A percentile compares a stretch with the other conserved stretches of the same genome.
Evolutionary conservation across 2,888 invertebrate genomes (phyloP).

Genomic region (Ochlodes sylvanus): DNA sequence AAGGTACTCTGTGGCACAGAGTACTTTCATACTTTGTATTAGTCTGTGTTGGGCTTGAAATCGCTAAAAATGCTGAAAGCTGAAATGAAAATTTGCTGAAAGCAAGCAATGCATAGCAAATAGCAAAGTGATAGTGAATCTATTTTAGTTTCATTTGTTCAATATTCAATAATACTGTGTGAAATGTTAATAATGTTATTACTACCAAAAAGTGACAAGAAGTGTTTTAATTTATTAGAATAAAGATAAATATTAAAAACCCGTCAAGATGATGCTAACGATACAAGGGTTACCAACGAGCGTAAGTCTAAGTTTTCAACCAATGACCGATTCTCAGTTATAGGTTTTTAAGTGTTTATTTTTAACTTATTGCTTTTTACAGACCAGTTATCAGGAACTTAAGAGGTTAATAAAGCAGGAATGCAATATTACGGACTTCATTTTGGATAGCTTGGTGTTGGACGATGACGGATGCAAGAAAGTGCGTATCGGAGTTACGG

Average conservation of each 20-base stretch:
- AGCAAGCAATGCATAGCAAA: too few relatives aligned
- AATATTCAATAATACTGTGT: neutral
- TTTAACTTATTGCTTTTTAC: slow-evolving; percentile 38
- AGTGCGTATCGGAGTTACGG: slow-evolving; percentile 67
- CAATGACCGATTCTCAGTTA: neutral
- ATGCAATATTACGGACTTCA: slow-evolving; percentile 69
- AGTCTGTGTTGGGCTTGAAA: too few relatives aligned
- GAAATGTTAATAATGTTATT: slow-evolving; percentile 16
- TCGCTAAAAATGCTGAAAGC: too few relatives aligned
- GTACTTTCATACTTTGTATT: too few relatives aligned
- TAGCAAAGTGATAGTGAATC: neutral
- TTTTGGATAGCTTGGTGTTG: slow-evolving; percentile 63
- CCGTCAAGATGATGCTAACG: slow-evolving; percentile 71
- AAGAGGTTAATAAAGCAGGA: slow-evolving; percentile 66
- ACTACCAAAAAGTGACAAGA: neutral
- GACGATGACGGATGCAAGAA: slow-evolving; percentile 64
- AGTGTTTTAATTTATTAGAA: neutral
- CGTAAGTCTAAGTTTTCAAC: slow-evolving; percentile 57
- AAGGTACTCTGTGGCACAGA: too few relatives aligned
- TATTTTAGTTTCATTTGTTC: slow-evolving; percentile 3
- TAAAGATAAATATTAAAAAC: neutral
- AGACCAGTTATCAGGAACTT: slow-evolving; percentile 71
- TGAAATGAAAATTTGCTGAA: too few relatives aligned
- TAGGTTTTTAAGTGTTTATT: slow-evolving; percentile 11
- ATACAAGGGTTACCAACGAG: slow-evolving; percentile 67